Conservation (phyloP, 2,113 vertebrate genomes). For the Ascaphus truei region DNA sequence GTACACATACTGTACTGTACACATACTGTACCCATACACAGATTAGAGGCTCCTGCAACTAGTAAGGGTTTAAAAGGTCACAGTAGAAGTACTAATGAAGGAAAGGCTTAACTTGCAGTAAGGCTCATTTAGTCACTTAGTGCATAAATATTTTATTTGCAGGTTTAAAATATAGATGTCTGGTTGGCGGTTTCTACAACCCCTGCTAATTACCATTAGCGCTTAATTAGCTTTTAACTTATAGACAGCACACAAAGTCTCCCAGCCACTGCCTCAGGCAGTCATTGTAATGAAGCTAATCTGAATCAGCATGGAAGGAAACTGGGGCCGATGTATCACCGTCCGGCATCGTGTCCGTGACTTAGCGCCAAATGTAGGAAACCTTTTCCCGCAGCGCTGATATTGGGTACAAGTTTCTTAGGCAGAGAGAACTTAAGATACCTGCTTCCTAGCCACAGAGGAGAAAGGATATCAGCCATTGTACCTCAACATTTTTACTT, state of each 20-base stretch:
- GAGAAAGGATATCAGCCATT: no score
- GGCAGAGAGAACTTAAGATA: no score
- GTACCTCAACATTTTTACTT: no score
- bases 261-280: background rate
- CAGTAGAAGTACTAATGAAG: background rate
- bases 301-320: background rate
- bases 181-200: background rate
- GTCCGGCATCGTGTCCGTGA: background rate
- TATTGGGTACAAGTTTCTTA: no score
- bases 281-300: background rate
- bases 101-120: background rate
- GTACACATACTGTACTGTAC: no score
- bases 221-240: conserved; percentile 18
- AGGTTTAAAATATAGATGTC: background rate
- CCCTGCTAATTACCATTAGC: conserved; percentile 15
- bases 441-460: no score
- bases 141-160: conserved; percentile 16
- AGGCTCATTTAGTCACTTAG: background rate
- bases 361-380: background rate
- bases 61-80: background rate
- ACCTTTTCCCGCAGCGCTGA: no score
- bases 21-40: no score
- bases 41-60: no score
- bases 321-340: background rate
- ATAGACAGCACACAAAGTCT: background rate